These are phyloP conservation scores for Bursaphelenchus mucronatus DNA, from an alignment of 1,140 invertebrate genomes.

Conservation along the genomic window DNA sequence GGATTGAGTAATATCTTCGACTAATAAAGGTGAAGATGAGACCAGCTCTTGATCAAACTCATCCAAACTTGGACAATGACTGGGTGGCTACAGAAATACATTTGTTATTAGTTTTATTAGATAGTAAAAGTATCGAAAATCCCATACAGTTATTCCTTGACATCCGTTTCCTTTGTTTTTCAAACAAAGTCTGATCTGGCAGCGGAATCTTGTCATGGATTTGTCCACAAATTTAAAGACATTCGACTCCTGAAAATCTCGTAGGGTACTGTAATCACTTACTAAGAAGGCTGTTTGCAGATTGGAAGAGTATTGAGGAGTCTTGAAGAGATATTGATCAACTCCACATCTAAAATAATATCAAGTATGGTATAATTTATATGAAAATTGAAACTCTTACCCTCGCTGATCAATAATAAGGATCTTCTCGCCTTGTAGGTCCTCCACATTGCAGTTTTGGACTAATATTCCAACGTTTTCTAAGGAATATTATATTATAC, in stretches of 20 bases:
- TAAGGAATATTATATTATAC: slow-evolving; percentile 26
- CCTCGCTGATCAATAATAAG: slow-evolving; percentile 60
- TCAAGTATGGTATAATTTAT: slow-evolving; percentile 16
- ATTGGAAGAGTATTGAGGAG: slow-evolving; percentile 53
- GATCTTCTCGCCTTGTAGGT: slow-evolving; percentile 57
- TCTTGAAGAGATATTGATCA: slow-evolving; percentile 55
- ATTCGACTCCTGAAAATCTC: slow-evolving; percentile 52
- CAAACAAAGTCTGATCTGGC: slow-evolving; percentile 58
- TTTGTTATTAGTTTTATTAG: slow-evolving; percentile 1
- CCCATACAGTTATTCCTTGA: slow-evolving; percentile 45
- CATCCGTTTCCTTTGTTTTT: slow-evolving; percentile 56
- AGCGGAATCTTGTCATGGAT: slow-evolving; percentile 58
- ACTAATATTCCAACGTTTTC: slow-evolving; percentile 57
- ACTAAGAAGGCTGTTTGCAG: slow-evolving; percentile 53
- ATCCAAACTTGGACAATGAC: slow-evolving; percentile 45
- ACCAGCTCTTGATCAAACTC: slow-evolving; percentile 21
- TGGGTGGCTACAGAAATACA: slow-evolving; percentile 49
- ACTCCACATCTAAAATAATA: slow-evolving; percentile 51
- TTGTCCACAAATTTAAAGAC: slow-evolving; percentile 61
- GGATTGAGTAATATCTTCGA: slow-evolving; percentile 12
- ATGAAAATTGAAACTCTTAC: slow-evolving; percentile 26
- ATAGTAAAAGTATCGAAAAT: slow-evolving; percentile 3
- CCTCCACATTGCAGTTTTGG: slow-evolving; percentile 59
- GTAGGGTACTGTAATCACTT: neutral
- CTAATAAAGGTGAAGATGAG: neutral